phyloP scores from a whole-genome alignment of 2,888 invertebrate genomes.

The Ophion obscuratus region DNA sequence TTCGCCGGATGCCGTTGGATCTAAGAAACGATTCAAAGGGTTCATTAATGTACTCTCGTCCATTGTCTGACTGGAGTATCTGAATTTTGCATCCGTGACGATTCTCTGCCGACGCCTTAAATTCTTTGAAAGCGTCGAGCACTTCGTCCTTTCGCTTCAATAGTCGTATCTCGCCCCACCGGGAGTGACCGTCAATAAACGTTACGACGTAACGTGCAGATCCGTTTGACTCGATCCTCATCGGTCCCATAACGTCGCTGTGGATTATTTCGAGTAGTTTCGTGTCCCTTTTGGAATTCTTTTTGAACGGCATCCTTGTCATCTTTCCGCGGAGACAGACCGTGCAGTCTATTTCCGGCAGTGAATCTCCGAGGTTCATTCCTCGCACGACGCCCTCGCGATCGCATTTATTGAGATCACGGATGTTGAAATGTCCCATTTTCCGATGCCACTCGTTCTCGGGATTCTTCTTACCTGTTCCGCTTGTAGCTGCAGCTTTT shows the following conservation, averaged over 20 bases:
- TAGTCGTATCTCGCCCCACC: constrained; percentile 69
- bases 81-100: constrained; percentile 66
- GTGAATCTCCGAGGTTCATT: neutral
- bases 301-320: neutral
- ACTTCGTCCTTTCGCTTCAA: constrained; percentile 66
- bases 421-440: neutral
- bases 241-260: neutral
- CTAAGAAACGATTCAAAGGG: constrained; percentile 68
- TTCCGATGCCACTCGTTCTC: neutral
- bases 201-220: constrained; percentile 67
- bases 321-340: constrained; percentile 12
- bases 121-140: constrained; percentile 65
- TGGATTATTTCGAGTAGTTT: constrained; percentile 19
- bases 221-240: neutral
- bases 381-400: neutral
- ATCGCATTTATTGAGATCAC: neutral
- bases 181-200: constrained; percentile 72
- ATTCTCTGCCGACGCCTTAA: constrained; percentile 63
- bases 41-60: constrained; percentile 63
- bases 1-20: constrained; percentile 68
- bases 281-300: neutral
- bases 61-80: constrained; percentile 67
- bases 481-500: neutral
- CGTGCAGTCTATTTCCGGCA: neutral
- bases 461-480: neutral